A percentile compares a stretch with the other conserved stretches of the same genome.
phyloP scores from a whole-genome alignment of 2,888 invertebrate species.

The Conus canariensis region DNA sequence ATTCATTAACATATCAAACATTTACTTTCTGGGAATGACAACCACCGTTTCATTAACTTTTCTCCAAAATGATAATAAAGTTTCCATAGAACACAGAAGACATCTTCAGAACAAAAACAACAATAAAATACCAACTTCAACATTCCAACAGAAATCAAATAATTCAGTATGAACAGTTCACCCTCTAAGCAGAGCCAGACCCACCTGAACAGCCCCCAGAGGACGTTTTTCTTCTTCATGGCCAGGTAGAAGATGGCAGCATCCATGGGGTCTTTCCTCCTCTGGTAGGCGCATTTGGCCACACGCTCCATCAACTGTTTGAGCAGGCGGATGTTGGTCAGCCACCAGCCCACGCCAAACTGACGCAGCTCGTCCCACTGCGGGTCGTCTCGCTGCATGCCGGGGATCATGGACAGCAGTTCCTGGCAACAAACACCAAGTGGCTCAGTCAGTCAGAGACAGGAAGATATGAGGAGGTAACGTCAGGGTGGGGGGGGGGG shows the following conservation, averaged over 20 bases:
- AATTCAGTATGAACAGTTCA: too few species aligned
- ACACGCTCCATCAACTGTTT: conserved; percentile 79
- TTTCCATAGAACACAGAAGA: too few species aligned
- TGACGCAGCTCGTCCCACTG: conserved; percentile 95
- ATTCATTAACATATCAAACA: too few species aligned
- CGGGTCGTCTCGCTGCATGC: conserved; percentile 79
- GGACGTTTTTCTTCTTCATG: conserved; percentile 97
- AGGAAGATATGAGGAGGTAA: too few species aligned
- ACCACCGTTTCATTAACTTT: too few species aligned
- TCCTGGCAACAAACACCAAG: conserved; percentile 81
- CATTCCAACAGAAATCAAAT: too few species aligned
- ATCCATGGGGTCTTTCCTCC: conserved; percentile 96
- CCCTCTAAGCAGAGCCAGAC: neutral
- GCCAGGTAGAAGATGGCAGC: conserved; percentile 98
- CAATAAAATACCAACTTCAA: too few species aligned
- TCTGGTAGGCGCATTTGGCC: conserved; percentile 95
- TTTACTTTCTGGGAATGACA: too few species aligned
- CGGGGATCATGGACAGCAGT: conserved; percentile 89
- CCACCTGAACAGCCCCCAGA: conserved; percentile 93
- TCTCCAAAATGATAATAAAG: too few species aligned
- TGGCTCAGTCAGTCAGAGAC: too few species aligned
- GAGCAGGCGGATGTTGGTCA: conserved; percentile 90
- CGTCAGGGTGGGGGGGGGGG: too few species aligned
- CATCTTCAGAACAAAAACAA: too few species aligned
- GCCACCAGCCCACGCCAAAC: conserved; percentile 97